Evolutionary conservation across 2,888 invertebrate genomes (phyloP).

Genomic region (Nymphalis urticae): DNA sequence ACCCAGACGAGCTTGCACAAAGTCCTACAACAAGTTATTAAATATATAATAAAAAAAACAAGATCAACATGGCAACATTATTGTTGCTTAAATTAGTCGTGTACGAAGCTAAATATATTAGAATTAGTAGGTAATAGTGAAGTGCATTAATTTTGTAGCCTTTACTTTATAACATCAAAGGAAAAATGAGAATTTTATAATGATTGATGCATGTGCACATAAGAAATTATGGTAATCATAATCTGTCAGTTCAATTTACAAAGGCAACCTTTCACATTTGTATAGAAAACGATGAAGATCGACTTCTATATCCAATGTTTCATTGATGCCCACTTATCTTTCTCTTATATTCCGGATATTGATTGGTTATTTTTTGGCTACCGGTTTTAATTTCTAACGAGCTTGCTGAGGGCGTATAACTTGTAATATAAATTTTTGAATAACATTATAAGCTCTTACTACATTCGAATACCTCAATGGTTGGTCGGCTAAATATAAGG

Average conservation of each 20-base stretch:
- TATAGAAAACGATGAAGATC: constrained; percentile 2
- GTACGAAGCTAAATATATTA: no score
- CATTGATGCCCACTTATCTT: neutral
- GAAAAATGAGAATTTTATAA: constrained; percentile 2
- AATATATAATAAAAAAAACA: no score
- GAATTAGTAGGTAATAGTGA: neutral
- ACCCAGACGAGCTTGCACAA: no score
- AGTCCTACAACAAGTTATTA: no score
- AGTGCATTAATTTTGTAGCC: neutral
- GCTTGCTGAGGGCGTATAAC: no score
- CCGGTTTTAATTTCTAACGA: constrained; percentile 1
- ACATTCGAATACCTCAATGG: neutral
- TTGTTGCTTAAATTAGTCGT: neutral
- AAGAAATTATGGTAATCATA: constrained; percentile 8
- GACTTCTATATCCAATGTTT: neutral
- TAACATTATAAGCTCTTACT: neutral
- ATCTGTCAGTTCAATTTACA: neutral
- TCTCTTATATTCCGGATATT: neutral
- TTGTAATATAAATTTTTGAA: neutral
- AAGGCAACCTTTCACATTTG: constrained; percentile 5
- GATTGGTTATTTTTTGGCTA: neutral
- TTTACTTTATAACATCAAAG: neutral
- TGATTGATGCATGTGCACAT: constrained; percentile 5
- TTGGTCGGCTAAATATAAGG: neutral
- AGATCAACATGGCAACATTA: neutral